Evolutionary conservation across 2,888 invertebrate species (phyloP).

Genomic region (Abrostola tripartita): DNA sequence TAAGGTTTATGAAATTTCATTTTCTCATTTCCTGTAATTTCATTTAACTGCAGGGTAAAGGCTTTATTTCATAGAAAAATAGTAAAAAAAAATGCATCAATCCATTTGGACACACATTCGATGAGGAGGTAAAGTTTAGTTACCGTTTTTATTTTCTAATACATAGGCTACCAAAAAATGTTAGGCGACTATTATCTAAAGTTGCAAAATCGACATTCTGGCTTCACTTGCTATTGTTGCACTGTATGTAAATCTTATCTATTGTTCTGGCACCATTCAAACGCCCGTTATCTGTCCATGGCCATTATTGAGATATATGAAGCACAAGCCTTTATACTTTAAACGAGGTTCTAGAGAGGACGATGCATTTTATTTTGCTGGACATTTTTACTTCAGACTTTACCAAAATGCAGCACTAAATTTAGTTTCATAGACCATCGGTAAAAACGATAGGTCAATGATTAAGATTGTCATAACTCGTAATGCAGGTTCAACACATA

Average conservation of each 20-base stretch:
- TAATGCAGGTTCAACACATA: too few relatives aligned
- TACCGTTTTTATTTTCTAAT: too few relatives aligned
- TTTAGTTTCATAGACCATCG: too few relatives aligned
- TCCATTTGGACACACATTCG: not conserved
- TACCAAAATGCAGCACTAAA: too few relatives aligned
- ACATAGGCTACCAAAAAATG: slow-evolving; percentile 13
- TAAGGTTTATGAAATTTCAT: too few relatives aligned
- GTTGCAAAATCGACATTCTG: slow-evolving; percentile 30
- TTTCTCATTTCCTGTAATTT: too few relatives aligned
- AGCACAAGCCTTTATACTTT: slow-evolving; percentile 15
- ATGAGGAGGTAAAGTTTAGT: too few relatives aligned
- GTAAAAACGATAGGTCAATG: too few relatives aligned
- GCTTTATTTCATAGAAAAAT: not conserved
- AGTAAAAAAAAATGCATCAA: not conserved
- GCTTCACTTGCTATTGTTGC: slow-evolving; percentile 26
- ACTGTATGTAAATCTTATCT: slow-evolving; percentile 55
- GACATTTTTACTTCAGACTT: not conserved
- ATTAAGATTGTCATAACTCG: too few relatives aligned
- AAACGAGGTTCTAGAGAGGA: not conserved
- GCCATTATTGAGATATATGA: slow-evolving; percentile 26
- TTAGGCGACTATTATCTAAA: slow-evolving; percentile 24
- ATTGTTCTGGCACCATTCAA: slow-evolving; percentile 55
- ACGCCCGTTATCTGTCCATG: slow-evolving; percentile 47
- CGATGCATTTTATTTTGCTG: slow-evolving; percentile 2
- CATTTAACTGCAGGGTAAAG: too few relatives aligned